Percentiles rank a stretch among this genome's conserved stretches.
Conservation (phyloP, 2,113 vertebrate genomes). For the Oreochromis spilurus region DNA sequence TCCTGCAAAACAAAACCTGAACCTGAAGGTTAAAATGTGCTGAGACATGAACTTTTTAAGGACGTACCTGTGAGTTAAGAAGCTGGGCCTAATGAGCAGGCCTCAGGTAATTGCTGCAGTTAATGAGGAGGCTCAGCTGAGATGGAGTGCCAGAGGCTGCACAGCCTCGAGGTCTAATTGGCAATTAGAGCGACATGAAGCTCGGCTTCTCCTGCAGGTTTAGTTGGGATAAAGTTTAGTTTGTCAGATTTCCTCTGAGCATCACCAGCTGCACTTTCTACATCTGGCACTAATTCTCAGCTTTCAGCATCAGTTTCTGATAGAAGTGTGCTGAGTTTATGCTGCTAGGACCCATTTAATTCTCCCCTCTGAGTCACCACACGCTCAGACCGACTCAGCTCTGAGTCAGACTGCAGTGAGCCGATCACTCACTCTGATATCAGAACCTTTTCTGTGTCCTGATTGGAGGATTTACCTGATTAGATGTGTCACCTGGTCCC, state of each 20-base stretch:
- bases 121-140: neutral
- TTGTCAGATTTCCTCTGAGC: neutral
- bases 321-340: neutral
- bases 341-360: neutral
- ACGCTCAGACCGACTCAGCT: neutral
- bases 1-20: neutral
- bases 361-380: neutral
- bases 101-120: neutral
- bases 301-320: neutral
- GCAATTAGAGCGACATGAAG: neutral
- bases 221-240: accelerated
- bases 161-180: neutral
- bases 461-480: neutral
- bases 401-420: neutral
- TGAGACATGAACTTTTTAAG: neutral
- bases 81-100: neutral
- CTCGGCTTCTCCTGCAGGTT: neutral
- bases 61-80: neutral
- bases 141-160: neutral
- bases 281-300: neutral
- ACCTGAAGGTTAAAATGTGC: neutral
- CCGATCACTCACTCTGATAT: neutral
- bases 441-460: neutral
- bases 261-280: neutral
- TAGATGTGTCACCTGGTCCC: neutral